Evolutionary conservation across 2,888 invertebrate genomes (phyloP).

Genomic region (Drosophila bunnanda): DNA sequence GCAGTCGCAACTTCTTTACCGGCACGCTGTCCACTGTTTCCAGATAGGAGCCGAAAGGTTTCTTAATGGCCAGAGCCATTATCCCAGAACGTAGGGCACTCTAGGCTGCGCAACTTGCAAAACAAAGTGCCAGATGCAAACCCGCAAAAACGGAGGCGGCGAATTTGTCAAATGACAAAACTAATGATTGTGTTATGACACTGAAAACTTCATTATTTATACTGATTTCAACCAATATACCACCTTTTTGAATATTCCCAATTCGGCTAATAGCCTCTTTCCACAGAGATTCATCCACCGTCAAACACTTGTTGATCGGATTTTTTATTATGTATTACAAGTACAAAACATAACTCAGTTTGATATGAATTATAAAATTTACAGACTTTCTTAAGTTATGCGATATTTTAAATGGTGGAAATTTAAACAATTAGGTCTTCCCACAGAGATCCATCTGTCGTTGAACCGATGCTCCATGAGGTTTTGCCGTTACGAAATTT

Average conservation of each 20-base stretch:
- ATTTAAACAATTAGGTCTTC: no score
- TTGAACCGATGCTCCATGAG: no score
- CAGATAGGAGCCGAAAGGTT: conserved; percentile 53
- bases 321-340: no score
- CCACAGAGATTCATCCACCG: neutral
- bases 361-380: no score
- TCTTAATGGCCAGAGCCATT: conserved; percentile 65
- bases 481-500: no score
- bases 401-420: no score
- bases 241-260: neutral
- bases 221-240: neutral
- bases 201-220: neutral
- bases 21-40: conserved; percentile 61
- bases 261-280: neutral
- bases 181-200: neutral
- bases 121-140: conserved; percentile 1
- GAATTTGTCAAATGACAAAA: neutral
- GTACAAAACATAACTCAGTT: no score
- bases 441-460: no score
- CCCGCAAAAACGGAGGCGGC: neutral
- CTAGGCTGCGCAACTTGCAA: neutral
- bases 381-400: no score
- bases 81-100: neutral
- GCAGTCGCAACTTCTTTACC: conserved; percentile 80
- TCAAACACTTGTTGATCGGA: no score